Conservation (phyloP, 1,140 invertebrate species). For the Portunus trituberculatus region DNA sequence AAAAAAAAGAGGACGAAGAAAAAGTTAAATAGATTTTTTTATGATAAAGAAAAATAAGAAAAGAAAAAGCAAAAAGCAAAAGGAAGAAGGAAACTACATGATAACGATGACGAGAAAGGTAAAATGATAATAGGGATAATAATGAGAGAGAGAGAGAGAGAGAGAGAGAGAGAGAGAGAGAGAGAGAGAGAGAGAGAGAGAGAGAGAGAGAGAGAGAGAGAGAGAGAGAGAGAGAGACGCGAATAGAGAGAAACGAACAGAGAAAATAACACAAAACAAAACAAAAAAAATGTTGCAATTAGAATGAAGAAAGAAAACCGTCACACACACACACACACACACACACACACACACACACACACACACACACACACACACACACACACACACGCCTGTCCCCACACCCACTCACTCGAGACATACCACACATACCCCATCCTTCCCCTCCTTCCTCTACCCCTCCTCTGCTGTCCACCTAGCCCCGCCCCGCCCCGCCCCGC, state of each 20-base stretch:
- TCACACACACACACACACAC: background rate
- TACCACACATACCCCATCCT: background rate
- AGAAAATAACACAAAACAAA: background rate
- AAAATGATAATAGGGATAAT: background rate
- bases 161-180: background rate
- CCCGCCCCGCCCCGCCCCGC: background rate
- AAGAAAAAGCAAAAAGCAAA: background rate
- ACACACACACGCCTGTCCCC: background rate
- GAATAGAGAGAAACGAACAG: background rate
- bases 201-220: background rate
- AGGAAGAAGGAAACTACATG: background rate
- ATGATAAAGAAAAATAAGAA: background rate
- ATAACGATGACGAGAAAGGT: background rate
- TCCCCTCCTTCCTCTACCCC: background rate
- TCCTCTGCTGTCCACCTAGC: background rate
- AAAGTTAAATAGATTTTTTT: too few relatives aligned
- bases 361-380: background rate
- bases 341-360: constrained; percentile 6
- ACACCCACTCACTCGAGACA: background rate
- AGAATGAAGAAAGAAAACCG: background rate
- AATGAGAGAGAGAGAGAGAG: background rate
- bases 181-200: background rate
- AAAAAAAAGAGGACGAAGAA: too few relatives aligned
- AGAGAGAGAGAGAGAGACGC: background rate
- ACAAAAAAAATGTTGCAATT: background rate